Conservation (phyloP, 2,113 vertebrate species). For the Herpetotheres cachinnans region DNA sequence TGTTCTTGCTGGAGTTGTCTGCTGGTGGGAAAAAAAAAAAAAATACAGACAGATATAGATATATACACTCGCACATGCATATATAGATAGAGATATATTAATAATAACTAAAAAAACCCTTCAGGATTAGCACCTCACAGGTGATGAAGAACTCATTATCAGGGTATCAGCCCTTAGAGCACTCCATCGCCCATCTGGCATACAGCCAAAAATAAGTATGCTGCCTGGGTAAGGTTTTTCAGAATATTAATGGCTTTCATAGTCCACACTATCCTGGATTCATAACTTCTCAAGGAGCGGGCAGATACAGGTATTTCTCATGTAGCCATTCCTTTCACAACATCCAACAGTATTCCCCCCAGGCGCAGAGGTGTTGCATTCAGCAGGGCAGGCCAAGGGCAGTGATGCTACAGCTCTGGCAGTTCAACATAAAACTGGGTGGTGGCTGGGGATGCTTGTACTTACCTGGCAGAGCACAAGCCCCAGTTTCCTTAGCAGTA, state of each 20-base stretch:
- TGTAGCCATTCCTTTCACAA: background rate
- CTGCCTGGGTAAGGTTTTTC: background rate
- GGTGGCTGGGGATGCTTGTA: background rate
- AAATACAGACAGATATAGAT: background rate
- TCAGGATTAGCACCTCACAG: slow-evolving; percentile 7
- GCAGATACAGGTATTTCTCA: background rate
- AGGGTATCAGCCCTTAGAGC: background rate
- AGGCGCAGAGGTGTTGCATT: background rate
- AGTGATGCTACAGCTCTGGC: background rate
- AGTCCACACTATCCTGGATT: background rate
- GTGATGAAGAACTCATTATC: background rate
- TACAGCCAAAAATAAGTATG: background rate
- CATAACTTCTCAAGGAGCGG: background rate
- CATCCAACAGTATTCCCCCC: background rate
- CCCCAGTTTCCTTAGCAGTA: background rate
- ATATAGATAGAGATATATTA: background rate
- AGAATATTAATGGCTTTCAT: background rate
- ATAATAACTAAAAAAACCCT: background rate
- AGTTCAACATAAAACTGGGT: background rate
- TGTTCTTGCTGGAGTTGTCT: background rate
- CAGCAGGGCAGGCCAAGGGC: background rate
- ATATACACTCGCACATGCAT: background rate
- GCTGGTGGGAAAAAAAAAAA: background rate
- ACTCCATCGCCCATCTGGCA: background rate
- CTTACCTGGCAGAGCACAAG: background rate